A percentile compares a stretch with the other conserved stretches of the same genome.
Evolutionary conservation across 2,797 vertebrate genomes (phyloP).

Genomic region (Poecilia picta): DNA sequence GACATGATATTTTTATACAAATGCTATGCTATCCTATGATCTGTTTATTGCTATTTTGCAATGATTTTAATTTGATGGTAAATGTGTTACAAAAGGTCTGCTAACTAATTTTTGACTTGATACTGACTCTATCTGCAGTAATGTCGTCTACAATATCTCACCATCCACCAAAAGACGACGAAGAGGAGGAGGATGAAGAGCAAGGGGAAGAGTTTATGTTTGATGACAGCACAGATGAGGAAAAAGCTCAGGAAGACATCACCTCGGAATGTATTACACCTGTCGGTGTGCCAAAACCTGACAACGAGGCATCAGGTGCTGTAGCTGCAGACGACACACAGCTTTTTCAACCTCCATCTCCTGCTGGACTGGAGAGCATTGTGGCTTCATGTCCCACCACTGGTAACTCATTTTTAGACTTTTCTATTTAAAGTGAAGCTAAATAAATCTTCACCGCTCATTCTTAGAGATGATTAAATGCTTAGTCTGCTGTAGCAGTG

Average conservation of each 20-base stretch:
- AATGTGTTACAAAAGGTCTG: neutral
- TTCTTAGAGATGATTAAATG: neutral
- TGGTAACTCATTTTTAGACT: conserved; percentile 54
- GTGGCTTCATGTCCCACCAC: conserved; percentile 7
- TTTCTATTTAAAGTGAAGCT: neutral
- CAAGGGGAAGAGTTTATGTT: conserved; percentile 71
- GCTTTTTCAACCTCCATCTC: conserved; percentile 6
- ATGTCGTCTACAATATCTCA: conserved; percentile 72
- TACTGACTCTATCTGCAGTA: conserved; percentile 43
- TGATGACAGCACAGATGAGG: conserved; percentile 70
- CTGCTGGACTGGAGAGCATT: conserved; percentile 57
- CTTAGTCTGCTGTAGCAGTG: neutral
- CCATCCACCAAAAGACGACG: conserved; percentile 59
- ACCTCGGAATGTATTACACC: conserved; percentile 1
- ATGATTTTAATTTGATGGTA: neutral
- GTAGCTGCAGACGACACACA: neutral
- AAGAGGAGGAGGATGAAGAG: conserved; percentile 76
- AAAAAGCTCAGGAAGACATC: conserved; percentile 32
- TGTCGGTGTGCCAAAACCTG: conserved; percentile 24
- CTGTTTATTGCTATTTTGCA: neutral
- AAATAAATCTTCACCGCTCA: neutral
- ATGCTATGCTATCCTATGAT: neutral
- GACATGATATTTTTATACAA: neutral
- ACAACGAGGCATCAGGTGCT: conserved; percentile 18
- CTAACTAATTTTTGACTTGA: neutral